These are phyloP conservation scores for Subacronicta megacephala DNA, from an alignment of 2,888 invertebrate species.

Conservation along the genomic window DNA sequence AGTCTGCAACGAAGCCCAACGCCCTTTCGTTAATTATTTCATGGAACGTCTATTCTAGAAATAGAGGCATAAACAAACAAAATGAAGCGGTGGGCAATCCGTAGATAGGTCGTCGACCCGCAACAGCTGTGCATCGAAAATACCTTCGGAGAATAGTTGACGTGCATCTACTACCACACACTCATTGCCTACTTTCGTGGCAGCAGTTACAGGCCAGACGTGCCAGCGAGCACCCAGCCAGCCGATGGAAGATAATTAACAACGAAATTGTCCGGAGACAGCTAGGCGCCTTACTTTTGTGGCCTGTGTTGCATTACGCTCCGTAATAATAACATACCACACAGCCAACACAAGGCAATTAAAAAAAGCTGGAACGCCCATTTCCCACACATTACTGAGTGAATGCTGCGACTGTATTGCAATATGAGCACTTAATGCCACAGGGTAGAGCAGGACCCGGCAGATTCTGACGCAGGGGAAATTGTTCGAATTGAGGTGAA, in stretches of 20 bases:
- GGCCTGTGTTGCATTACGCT: slow-evolving; percentile 77
- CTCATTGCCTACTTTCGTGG: slow-evolving; percentile 76
- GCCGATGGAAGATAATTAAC: slow-evolving; percentile 82
- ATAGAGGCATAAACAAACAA: slow-evolving; percentile 64
- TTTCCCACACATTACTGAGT: slow-evolving; percentile 83
- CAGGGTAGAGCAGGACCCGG: slow-evolving; percentile 63
- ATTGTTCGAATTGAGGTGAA: slow-evolving; percentile 78
- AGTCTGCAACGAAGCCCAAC: slow-evolving; percentile 20
- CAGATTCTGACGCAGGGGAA: slow-evolving; percentile 65
- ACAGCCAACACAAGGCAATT: slow-evolving; percentile 77
- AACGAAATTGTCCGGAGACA: slow-evolving; percentile 85
- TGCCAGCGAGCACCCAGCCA: slow-evolving; percentile 74
- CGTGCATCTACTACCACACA: slow-evolving; percentile 65
- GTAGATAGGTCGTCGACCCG: slow-evolving; percentile 66
- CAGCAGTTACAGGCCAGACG: slow-evolving; percentile 78
- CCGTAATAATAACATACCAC: slow-evolving; percentile 81
- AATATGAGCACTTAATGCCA: slow-evolving; percentile 47
- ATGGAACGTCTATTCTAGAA: slow-evolving; percentile 59
- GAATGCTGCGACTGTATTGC: slow-evolving; percentile 71
- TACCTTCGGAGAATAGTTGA: slow-evolving; percentile 70
- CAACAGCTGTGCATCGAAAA: slow-evolving; percentile 72
- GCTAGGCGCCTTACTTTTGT: slow-evolving; percentile 86
- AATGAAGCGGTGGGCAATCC: slow-evolving; percentile 55
- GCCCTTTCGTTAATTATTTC: slow-evolving; percentile 51
- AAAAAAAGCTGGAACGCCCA: slow-evolving; percentile 79